These are phyloP conservation scores for Oreochromis niloticus DNA, from an alignment of 2,113 vertebrate genomes.

Conservation along the genomic window DNA sequence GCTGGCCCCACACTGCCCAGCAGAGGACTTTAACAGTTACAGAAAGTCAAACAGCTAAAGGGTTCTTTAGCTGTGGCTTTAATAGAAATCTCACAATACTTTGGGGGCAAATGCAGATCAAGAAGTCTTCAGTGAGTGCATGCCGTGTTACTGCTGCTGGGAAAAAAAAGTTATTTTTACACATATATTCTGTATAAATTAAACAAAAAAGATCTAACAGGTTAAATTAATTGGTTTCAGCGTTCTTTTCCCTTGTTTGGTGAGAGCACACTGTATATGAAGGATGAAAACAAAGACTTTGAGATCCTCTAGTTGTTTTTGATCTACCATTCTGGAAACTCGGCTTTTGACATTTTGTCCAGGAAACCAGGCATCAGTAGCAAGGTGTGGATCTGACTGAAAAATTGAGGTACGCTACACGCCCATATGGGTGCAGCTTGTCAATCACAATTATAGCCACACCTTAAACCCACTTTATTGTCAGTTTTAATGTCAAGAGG, in stretches of 20 bases:
- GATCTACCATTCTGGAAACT: background rate
- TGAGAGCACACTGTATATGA: background rate
- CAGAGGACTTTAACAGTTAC: constrained; percentile 6
- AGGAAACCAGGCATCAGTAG: background rate
- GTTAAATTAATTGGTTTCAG: background rate
- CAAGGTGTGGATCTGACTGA: background rate
- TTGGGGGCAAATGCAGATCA: background rate
- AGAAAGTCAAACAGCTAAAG: constrained; percentile 31
- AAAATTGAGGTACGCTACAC: background rate
- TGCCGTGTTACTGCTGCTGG: background rate
- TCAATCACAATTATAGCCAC: background rate
- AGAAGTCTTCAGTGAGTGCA: background rate
- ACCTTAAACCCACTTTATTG: background rate
- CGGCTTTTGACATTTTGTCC: background rate
- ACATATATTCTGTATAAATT: background rate
- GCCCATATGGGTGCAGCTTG: background rate
- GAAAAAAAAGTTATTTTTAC: background rate
- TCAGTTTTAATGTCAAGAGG: background rate
- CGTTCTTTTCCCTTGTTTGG: background rate
- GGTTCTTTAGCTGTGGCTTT: background rate
- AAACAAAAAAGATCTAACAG: background rate
- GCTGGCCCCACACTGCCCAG: constrained; percentile 1
- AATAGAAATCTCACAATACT: constrained; percentile 20
- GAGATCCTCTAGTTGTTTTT: background rate
- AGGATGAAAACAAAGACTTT: background rate